Base-by-base conservation (phyloP, 2,797 vertebrate species). In the Leptodactylus fallax region DNA sequence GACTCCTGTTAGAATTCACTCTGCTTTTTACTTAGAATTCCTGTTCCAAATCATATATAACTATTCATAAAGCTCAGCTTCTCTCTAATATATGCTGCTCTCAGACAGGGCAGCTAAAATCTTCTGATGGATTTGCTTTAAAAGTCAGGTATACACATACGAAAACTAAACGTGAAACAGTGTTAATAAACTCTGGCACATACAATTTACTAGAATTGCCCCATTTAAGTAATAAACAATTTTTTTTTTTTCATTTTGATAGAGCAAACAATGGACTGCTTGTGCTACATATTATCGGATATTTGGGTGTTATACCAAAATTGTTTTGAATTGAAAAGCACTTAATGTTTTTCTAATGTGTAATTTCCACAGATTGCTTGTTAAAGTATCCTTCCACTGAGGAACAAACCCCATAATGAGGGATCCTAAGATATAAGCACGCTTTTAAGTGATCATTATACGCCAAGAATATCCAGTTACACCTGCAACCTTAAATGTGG, bases 391-490 rank as follows among this genome's bases (percentile, higher is more conserved):
- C 69, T 47, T 47, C 69, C 36, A 72, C 36, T 47, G 69, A 72
- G 36, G 36, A 72, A 72, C 2, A 72, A 47, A 72, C 47, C 69
- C 25, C 36, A 72, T 72, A 72, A 72, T 72, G 69, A 16, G 4
- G 36, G 16, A 47, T 72, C 16, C 69, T 72, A 47, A 45, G 36
- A 72, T 72, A 47, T 72, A 72, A 72, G 69, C 36, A 72, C 69
- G 3, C 36, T 47, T 47, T 9, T 72, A 72, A 72, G 69, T 72
- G 69, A 47, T 72, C 69, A 72, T 72, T 72, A 72, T 27, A 47
- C 69, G 17, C 67, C 19, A 71, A 71, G 69, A 47, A 72, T 72
- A 72, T 47, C 69, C 36, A 72, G 69, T 47, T 72, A 72, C 69
- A 72, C 36, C 69, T 72, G 69, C 36, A 72, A 47, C 69, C 19